These are phyloP conservation scores for Latrodectus geometricus DNA, from an alignment of 1,140 invertebrate genomes.

Conservation along the genomic window DNA sequence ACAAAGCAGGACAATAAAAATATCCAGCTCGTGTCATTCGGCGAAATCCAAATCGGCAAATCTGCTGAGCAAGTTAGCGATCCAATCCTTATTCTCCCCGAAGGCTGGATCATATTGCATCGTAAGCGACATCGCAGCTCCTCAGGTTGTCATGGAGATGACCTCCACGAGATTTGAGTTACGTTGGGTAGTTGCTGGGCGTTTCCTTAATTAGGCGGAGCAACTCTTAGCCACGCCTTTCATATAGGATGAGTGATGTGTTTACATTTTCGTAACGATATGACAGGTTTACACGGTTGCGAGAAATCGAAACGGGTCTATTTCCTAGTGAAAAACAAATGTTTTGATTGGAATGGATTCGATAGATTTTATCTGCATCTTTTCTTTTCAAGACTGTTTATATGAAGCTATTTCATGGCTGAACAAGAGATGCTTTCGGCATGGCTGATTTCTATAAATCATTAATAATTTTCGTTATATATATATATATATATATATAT, in stretches of 20 bases:
- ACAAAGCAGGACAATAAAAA: slow-evolving; percentile 31
- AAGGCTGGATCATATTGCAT: slow-evolving; percentile 23
- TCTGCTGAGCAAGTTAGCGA: slow-evolving; percentile 27
- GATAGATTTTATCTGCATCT: slow-evolving; percentile 14
- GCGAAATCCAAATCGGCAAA: slow-evolving; percentile 7
- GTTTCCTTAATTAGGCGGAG: neutral
- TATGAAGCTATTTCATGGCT: neutral
- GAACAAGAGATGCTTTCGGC: too few species aligned
- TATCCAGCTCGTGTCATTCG: slow-evolving; percentile 22
- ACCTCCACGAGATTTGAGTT: slow-evolving; percentile 24
- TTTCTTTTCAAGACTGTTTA: slow-evolving; percentile 27
- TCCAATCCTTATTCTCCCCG: slow-evolving; percentile 22
- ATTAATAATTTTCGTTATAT: too few species aligned
- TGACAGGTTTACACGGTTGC: slow-evolving; percentile 20
- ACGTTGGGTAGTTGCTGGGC: neutral
- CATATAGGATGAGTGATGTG: slow-evolving; percentile 5
- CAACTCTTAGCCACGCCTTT: neutral
- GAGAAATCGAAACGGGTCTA: slow-evolving; percentile 35
- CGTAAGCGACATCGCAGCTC: slow-evolving; percentile 12
- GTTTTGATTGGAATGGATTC: slow-evolving; percentile 37
- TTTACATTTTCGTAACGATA: slow-evolving; percentile 32
- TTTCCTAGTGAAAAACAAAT: slow-evolving; percentile 26
- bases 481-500: too few species aligned
- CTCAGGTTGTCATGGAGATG: slow-evolving; percentile 36
- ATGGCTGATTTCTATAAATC: too few species aligned